Evolutionary conservation across 1,140 invertebrate genomes (phyloP).

Genomic region (Drosophila bocki): DNA sequence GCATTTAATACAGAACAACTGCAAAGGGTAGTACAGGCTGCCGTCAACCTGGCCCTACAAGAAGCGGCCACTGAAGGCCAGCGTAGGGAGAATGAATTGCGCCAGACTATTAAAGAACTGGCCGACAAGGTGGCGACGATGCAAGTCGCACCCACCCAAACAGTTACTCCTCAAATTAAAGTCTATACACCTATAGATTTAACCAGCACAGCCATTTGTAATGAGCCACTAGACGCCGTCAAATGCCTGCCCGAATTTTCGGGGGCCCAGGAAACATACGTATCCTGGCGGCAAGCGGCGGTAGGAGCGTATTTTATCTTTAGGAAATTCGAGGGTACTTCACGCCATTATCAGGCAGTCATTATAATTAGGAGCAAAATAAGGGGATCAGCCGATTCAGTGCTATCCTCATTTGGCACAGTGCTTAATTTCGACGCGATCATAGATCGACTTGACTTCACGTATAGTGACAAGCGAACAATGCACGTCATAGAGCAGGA

Average conservation of each 20-base stretch:
- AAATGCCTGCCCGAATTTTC: conserved; percentile 9
- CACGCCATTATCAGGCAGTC: too few species aligned
- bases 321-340: too few species aligned
- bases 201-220: background rate
- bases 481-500: background rate
- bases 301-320: background rate
- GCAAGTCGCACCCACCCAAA: background rate
- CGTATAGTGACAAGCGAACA: too few species aligned
- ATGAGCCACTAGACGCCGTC: conserved; percentile 17
- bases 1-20: conserved; percentile 8
- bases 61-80: background rate
- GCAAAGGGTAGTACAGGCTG: background rate
- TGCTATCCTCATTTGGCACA: too few species aligned
- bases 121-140: background rate
- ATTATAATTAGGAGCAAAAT: too few species aligned
- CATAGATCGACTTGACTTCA: too few species aligned
- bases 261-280: conserved; percentile 9
- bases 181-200: background rate
- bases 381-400: too few species aligned
- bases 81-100: conserved; percentile 7
- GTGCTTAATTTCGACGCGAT: conserved; percentile 5
- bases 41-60: conserved; percentile 4
- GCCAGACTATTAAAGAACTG: conserved; percentile 5
- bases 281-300: conserved; percentile 3
- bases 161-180: background rate